Evolutionary conservation across 2,797 vertebrate species (phyloP).

Genomic region (Champsocephalus gunnari): DNA sequence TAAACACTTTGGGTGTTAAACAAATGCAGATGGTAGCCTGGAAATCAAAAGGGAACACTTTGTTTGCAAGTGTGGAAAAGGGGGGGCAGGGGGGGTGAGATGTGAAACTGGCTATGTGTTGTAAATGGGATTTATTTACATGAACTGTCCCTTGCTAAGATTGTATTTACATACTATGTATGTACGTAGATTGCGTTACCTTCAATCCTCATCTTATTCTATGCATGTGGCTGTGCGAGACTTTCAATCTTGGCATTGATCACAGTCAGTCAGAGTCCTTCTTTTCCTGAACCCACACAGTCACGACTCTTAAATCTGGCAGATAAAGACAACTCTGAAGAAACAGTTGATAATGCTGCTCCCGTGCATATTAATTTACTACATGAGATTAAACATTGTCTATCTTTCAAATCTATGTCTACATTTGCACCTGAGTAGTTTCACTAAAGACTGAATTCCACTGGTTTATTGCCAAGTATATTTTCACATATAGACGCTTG

Average conservation of each 20-base stretch:
- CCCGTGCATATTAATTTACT: not conserved
- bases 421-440: too few relatives aligned
- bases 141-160: conserved; percentile 30
- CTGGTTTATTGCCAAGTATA: too few relatives aligned
- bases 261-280: conserved; percentile 8
- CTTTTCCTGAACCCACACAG: conserved; percentile 50
- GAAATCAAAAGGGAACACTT: conserved; percentile 34
- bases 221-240: conserved; percentile 23
- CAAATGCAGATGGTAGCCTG: conserved; percentile 31
- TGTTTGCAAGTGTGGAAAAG: conserved; percentile 51
- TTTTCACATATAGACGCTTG: too few relatives aligned
- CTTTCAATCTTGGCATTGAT: conserved; percentile 31
- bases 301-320: conserved; percentile 26
- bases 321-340: conserved; percentile 24
- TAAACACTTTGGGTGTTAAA: conserved; percentile 20
- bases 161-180: conserved; percentile 36
- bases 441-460: too few relatives aligned
- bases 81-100: not conserved
- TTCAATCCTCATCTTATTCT: conserved; percentile 19
- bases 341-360: not conserved
- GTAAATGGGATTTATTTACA: conserved; percentile 69
- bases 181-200: conserved; percentile 31
- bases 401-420: too few relatives aligned
- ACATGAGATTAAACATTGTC: too few relatives aligned
- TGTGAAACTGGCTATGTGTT: conserved; percentile 36